Conservation (phyloP, 2,113 vertebrate genomes). For the Psammodynastes pulverulentus region DNA sequence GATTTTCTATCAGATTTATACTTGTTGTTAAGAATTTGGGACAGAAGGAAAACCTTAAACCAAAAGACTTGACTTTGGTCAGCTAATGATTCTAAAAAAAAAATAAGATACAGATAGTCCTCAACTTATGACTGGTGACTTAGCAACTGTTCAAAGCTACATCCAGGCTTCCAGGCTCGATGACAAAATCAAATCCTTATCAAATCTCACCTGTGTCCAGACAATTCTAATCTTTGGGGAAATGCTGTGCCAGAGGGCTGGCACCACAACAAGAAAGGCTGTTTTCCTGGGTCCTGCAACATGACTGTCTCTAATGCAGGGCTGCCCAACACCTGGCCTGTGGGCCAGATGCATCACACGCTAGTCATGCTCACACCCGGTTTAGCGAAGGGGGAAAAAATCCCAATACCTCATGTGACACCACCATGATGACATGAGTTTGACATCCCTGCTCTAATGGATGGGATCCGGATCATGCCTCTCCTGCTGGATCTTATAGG, state of each 20-base stretch:
- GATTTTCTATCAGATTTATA: neutral
- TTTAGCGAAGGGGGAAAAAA: too few species aligned
- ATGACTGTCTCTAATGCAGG: neutral
- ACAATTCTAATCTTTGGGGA: neutral
- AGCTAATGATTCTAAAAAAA: neutral
- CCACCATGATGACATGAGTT: too few species aligned
- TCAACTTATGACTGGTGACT: neutral
- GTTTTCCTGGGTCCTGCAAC: neutral
- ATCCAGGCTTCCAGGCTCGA: neutral
- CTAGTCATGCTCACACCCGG: too few species aligned
- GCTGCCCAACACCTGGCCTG: too few species aligned
- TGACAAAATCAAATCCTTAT: neutral
- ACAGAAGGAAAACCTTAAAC: neutral
- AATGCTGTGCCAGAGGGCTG: neutral
- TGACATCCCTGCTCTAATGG: neutral
- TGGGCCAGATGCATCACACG: too few species aligned
- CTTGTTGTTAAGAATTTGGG: neutral
- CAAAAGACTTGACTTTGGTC: neutral
- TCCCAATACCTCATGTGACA: too few species aligned
- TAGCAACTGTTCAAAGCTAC: neutral
- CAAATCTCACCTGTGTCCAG: neutral
- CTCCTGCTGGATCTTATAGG: neutral
- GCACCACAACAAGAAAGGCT: neutral
- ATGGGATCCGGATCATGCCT: neutral
- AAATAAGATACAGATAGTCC: neutral